These are phyloP conservation scores for Brachypodius melanocephalos DNA, from an alignment of 2,113 vertebrate species.

Conservation along the genomic window DNA sequence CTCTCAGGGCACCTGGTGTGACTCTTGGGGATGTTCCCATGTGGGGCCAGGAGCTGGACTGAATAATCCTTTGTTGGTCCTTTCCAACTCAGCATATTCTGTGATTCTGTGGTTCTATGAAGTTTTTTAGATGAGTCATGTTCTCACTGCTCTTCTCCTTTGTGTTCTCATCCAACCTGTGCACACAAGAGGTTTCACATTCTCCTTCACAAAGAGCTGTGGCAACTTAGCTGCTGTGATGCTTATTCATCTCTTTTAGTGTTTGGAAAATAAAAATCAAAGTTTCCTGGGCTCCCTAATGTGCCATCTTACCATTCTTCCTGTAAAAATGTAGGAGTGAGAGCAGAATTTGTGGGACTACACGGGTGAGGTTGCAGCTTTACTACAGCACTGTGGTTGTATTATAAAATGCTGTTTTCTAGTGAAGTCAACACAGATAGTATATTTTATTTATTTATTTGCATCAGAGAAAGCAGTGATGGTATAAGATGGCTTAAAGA, in stretches of 20 bases:
- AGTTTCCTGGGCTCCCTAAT: background rate
- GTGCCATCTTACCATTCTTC: background rate
- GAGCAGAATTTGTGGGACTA: background rate
- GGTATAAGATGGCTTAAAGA: background rate
- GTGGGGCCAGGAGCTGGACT: accelerated
- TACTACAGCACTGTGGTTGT: background rate
- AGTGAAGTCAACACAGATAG: background rate
- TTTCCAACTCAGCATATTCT: background rate
- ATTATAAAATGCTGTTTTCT: background rate
- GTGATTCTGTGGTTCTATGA: background rate
- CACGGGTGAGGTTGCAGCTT: background rate
- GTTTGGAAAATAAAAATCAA: background rate
- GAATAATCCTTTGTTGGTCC: background rate
- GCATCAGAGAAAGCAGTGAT: background rate
- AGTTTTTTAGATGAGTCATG: background rate
- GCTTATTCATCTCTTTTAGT: background rate
- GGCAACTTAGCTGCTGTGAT: background rate
- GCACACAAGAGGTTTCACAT: background rate
- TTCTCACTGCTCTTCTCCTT: background rate
- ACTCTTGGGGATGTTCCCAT: background rate
- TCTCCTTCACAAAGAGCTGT: background rate
- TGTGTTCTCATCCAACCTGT: background rate
- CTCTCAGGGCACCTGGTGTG: accelerated
- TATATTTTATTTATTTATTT: background rate
- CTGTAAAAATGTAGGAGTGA: background rate